A percentile compares a stretch with the other conserved stretches of the same genome.
These are phyloP conservation scores for Gallinago undulata DNA, from an alignment of 2,113 vertebrate species.

Conservation along the genomic window DNA sequence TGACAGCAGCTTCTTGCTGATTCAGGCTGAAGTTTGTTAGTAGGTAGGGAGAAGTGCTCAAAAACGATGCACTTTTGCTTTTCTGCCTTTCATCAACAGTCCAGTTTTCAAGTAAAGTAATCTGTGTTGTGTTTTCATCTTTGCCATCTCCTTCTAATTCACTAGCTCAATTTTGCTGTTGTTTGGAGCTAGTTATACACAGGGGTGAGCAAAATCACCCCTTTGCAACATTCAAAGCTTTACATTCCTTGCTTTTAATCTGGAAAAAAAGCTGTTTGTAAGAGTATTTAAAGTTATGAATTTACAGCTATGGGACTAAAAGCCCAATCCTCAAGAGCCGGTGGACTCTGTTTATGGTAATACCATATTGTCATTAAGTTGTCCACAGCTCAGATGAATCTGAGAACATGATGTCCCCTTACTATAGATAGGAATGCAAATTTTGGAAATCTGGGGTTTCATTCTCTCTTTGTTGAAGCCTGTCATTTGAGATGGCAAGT, in stretches of 20 bases:
- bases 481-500: neutral
- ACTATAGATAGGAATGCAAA: neutral
- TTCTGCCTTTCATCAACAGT: neutral
- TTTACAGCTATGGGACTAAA: neutral
- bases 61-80: neutral
- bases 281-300: neutral
- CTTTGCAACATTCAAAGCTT: neutral
- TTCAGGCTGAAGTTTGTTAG: neutral
- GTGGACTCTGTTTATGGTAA: neutral
- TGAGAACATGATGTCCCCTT: neutral
- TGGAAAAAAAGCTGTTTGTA: neutral
- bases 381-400: neutral
- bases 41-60: neutral
- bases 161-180: neutral
- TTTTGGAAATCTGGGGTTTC: neutral
- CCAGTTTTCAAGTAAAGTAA: neutral
- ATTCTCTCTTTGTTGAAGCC: neutral
- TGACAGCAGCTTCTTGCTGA: neutral
- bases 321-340: neutral
- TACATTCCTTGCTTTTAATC: neutral
- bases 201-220: neutral
- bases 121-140: neutral
- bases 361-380: neutral
- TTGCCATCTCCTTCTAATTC: neutral
- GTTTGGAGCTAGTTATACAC: neutral